Conservation (phyloP, 2,888 invertebrate genomes). For the Melolontha melolontha region DNA sequence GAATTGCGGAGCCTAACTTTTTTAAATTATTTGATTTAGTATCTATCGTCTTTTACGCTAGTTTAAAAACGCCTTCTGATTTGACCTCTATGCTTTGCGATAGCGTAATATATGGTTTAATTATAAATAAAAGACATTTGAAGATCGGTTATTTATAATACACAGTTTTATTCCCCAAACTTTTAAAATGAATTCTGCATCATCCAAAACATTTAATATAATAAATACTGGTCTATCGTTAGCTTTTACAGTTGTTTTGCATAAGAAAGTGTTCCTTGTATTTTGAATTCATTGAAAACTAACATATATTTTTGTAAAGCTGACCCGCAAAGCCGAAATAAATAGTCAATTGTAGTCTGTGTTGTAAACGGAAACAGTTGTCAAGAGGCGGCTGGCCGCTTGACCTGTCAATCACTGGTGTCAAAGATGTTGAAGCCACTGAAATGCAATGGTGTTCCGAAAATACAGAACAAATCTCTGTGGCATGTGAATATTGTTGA, state of each 20-base stretch:
- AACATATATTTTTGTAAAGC: constrained; percentile 21
- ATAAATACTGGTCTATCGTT: background rate
- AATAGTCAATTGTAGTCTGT: constrained; percentile 50
- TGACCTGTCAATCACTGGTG: constrained; percentile 53
- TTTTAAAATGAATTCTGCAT: too few species aligned
- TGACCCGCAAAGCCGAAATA: constrained; percentile 31
- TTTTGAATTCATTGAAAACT: constrained; percentile 18
- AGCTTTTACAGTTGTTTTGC: background rate
- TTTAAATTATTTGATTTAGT: too few species aligned
- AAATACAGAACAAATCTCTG: constrained; percentile 29
- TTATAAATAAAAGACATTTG: too few species aligned
- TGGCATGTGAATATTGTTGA: constrained; percentile 35
- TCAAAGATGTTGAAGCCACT: constrained; percentile 47
- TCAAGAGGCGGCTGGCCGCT: constrained; percentile 53
- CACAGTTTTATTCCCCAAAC: too few species aligned
- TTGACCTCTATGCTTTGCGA: too few species aligned
- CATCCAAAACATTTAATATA: too few species aligned
- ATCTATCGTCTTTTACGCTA: too few species aligned
- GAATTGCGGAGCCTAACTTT: too few species aligned
- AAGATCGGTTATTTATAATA: too few species aligned
- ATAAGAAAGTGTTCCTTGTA: constrained; percentile 11
- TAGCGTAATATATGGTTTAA: too few species aligned
- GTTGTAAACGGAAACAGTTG: constrained; percentile 53
- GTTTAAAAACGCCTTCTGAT: too few species aligned
- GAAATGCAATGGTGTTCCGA: constrained; percentile 13